Evolutionary conservation across 1,140 invertebrate genomes (phyloP), one percentile per base, ranked within the genome.

Genomic region (Amyelois transitella): DNA sequence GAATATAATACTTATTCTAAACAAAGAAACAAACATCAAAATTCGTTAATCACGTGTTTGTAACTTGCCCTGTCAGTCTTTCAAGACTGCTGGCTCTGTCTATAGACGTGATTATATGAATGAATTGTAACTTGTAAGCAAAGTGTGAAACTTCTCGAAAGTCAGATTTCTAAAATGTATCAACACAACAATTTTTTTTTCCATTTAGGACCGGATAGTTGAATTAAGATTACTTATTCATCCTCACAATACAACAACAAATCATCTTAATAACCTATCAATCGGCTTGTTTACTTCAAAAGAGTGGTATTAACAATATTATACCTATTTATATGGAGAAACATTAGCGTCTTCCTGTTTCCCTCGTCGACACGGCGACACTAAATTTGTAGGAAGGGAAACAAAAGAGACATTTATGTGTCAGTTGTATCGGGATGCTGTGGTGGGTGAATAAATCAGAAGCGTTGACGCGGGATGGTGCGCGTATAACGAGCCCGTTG

Each of bases 341-440:
- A 28, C 25, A 12, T 28, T 28, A 28, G 18, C 43, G 12, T 18
- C 18, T 18, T 8, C 24, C 24, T 20, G 48, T 62, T 18, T 66
- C 59, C 61, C 64, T 32, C 45, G 43, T 45, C 54, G 47, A 50
- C 57, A 53, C 22, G 51, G 32, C 55, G 21, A 53, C 58, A 57
- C 44, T 69, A 79, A 76, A 79, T 77, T 66, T 69, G 57, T 55
- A 53, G 60, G 66, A 81, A 72, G 72, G 69, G 78, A 78, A 78
- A 77, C 77, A 83, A 83, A 80, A 77, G 72, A 72, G 80, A 86
- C 82, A 73, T 83, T 81, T 81, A 86, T 83, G 74, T 83, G 80
- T 78, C 82, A 81, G 72, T 77, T 78, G 72, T 81, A 71, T 75
- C 56, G 68, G 58, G 71, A 59, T 51, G 60, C 38, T 55, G 51